Conservation (phyloP, 2,113 vertebrate genomes). For the Cnemophilus loriae region DNA sequence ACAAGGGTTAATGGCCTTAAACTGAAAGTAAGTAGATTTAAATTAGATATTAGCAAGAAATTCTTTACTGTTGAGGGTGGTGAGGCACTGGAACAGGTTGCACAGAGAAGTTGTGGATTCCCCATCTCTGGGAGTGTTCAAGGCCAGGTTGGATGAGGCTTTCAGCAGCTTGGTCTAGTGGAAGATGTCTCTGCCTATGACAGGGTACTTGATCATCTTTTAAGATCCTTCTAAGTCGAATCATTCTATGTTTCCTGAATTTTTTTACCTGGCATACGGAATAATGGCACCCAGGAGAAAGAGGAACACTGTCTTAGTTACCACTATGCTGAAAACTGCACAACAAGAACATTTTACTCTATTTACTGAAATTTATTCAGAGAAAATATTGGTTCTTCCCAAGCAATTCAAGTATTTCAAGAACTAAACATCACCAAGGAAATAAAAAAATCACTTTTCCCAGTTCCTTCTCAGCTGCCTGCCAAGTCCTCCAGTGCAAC, state of each 20-base stretch:
- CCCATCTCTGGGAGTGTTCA: neutral
- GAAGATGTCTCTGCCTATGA: neutral
- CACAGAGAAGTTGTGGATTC: neutral
- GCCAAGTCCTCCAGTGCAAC: rapidly evolving
- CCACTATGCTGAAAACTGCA: neutral
- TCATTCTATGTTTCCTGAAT: neutral
- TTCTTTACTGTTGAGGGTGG: neutral
- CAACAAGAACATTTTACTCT: neutral
- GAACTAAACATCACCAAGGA: neutral
- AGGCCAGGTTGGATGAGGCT: neutral
- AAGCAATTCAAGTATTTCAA: neutral
- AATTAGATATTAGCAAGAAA: neutral
- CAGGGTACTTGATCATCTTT: neutral
- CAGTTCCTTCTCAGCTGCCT: neutral
- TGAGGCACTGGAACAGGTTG: neutral
- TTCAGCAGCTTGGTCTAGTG: neutral
- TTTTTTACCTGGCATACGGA: neutral
- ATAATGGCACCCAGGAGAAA: neutral
- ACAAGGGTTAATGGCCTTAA: neutral
- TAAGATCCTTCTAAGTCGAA: neutral
- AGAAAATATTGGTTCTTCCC: neutral
- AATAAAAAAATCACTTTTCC: neutral
- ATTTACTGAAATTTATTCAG: neutral
- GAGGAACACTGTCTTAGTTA: neutral
- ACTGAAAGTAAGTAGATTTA: neutral